phyloP scores from a whole-genome alignment of 2,888 invertebrate species.

The Napeogenes inachia region DNA sequence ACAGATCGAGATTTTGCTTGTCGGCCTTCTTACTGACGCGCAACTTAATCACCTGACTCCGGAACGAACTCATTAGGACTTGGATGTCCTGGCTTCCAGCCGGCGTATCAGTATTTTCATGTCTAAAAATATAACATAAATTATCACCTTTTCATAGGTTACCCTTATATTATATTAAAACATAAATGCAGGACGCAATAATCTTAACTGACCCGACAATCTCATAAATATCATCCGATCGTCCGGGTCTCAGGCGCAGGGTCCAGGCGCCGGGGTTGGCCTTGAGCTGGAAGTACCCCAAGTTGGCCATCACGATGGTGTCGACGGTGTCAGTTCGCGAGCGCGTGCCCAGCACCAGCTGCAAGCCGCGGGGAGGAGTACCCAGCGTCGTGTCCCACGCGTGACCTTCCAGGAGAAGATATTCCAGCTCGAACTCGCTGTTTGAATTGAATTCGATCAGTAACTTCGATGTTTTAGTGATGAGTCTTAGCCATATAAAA shows the following conservation, averaged over 20 bases:
- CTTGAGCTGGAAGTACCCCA: slow-evolving; percentile 97
- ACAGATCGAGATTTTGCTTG: slow-evolving; percentile 89
- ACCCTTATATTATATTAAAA: no score
- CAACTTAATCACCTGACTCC: slow-evolving; percentile 93
- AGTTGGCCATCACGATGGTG: slow-evolving; percentile 99
- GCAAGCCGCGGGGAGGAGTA: slow-evolving; percentile 97
- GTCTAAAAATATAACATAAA: slow-evolving; percentile 60
- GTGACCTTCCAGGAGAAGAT: slow-evolving; percentile 95
- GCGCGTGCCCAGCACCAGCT: slow-evolving; percentile 93
- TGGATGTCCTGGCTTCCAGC: slow-evolving; percentile 83
- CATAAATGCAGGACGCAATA: not conserved
- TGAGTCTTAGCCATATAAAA: not conserved
- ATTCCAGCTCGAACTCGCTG: slow-evolving; percentile 97
- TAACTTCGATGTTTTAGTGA: not conserved
- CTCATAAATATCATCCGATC: slow-evolving; percentile 96
- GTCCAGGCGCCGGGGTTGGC: slow-evolving; percentile 98
- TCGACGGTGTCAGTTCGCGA: slow-evolving; percentile 88
- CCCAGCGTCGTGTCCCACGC: slow-evolving; percentile 95
- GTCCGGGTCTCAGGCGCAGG: slow-evolving; percentile 91
- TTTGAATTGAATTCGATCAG: not conserved
- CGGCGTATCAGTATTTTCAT: slow-evolving; percentile 86
- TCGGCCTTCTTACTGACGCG: slow-evolving; percentile 94
- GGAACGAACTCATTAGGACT: slow-evolving; percentile 88
- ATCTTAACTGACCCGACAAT: slow-evolving; percentile 81
- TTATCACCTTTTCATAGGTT: not conserved